phyloP scores from a whole-genome alignment of 1,140 invertebrate genomes.

The Lordiphosa mommai region DNA sequence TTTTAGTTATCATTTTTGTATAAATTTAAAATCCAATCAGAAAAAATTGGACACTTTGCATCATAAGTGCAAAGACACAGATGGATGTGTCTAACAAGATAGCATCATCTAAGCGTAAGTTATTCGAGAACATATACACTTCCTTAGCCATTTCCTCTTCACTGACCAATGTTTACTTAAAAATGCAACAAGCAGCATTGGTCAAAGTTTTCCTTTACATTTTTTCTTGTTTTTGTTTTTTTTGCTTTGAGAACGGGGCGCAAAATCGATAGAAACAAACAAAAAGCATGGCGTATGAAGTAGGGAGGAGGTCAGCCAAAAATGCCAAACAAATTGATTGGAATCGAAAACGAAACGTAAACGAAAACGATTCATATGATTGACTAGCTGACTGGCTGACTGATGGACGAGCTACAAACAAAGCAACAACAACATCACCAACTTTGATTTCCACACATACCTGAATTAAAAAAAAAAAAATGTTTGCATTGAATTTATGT shows the following conservation, averaged over 20 bases:
- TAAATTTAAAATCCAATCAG: too few species aligned
- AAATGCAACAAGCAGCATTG: constrained; percentile 67
- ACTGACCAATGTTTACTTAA: constrained; percentile 44
- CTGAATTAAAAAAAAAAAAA: constrained; percentile 13
- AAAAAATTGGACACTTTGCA: neutral
- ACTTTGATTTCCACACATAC: constrained; percentile 6
- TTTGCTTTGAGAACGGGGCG: constrained; percentile 19
- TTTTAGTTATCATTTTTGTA: too few species aligned
- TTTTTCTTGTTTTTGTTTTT: constrained; percentile 14
- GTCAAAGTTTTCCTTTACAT: constrained; percentile 16
- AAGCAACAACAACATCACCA: constrained; percentile 17
- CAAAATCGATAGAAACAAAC: constrained; percentile 51
- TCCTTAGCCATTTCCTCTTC: neutral
- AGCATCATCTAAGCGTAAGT: neutral
- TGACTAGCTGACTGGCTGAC: constrained; percentile 49
- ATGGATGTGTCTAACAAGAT: constrained; percentile 1
- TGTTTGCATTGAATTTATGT: constrained; percentile 24
- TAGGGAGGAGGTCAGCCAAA: constrained; percentile 40
- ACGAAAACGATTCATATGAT: constrained; percentile 77
- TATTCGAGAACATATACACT: constrained; percentile 4
- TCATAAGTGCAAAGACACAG: neutral
- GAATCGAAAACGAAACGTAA: constrained; percentile 76
- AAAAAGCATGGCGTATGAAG: constrained; percentile 27
- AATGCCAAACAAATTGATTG: constrained; percentile 77
- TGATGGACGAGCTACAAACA: constrained; percentile 23